phyloP scores from a whole-genome alignment of 2,797 vertebrate genomes.

The Coregonus suidteri region DNA sequence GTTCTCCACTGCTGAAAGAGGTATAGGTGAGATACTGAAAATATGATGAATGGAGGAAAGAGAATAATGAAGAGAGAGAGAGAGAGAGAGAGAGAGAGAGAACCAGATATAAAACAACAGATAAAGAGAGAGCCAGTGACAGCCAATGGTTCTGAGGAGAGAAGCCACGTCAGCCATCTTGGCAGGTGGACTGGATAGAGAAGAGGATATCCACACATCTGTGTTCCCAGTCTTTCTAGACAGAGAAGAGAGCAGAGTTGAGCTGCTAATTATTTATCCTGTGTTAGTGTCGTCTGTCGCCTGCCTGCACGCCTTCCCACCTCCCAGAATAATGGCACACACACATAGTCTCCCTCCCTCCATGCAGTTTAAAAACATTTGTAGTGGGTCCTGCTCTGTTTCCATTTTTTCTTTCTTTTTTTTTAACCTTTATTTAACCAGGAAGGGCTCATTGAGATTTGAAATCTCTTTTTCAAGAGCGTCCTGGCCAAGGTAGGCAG shows the following conservation, averaged over 20 bases:
- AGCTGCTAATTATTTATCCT: constrained; percentile 3
- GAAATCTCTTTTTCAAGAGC: no score
- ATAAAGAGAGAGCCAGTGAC: background rate
- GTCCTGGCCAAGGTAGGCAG: no score
- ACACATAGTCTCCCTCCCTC: background rate
- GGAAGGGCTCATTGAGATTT: no score
- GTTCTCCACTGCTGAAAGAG: no score
- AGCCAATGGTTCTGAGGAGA: background rate
- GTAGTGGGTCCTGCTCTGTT: background rate
- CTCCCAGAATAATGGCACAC: background rate
- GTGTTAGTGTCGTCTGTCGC: background rate
- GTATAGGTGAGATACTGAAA: no score
- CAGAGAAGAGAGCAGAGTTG: background rate
- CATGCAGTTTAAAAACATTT: background rate
- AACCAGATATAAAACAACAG: no score
- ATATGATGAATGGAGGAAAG: background rate
- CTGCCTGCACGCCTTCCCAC: background rate
- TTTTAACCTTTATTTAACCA: no score
- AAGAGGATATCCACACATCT: background rate
- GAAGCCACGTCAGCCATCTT: background rate
- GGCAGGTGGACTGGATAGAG: background rate
- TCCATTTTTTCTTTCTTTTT: no score
- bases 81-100: no score
- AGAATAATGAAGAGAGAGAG: background rate
- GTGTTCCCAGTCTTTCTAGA: background rate